Conservation (phyloP, 2,888 invertebrate species). For the Eupithecia insigniata region DNA sequence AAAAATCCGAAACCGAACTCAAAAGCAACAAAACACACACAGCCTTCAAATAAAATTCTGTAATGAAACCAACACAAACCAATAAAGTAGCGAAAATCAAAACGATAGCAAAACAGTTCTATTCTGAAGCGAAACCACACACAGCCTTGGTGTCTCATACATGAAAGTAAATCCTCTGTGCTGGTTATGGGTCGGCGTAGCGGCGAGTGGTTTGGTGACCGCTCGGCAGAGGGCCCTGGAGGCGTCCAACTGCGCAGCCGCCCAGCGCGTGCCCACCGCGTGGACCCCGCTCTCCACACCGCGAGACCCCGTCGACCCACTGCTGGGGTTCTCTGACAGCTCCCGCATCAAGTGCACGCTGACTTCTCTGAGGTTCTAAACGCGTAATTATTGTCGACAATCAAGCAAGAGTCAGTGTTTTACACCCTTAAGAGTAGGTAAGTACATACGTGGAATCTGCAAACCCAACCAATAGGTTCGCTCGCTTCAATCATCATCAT, state of each 20-base stretch:
- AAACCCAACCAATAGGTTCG: too few species aligned
- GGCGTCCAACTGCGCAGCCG: slow-evolving; percentile 91
- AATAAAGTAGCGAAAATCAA: neutral
- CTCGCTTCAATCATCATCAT: too few species aligned
- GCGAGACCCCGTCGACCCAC: slow-evolving; percentile 87
- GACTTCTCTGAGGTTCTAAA: slow-evolving; percentile 91
- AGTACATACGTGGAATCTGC: too few species aligned
- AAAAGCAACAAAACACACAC: slow-evolving; percentile 21
- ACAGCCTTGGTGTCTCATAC: slow-evolving; percentile 70
- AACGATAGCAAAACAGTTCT: neutral
- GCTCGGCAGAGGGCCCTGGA: slow-evolving; percentile 91
- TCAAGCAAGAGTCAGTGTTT: too few species aligned
- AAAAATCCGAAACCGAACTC: slow-evolving; percentile 23
- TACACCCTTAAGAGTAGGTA: too few species aligned
- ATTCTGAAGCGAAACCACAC: neutral
- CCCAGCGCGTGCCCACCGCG: slow-evolving; percentile 91
- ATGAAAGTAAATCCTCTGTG: slow-evolving; percentile 91
- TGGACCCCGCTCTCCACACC: slow-evolving; percentile 85
- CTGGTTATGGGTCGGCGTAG: slow-evolving; percentile 87
- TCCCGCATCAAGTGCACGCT: slow-evolving; percentile 90
- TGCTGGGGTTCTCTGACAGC: slow-evolving; percentile 84
- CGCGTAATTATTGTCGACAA: neutral
- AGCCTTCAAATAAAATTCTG: neutral
- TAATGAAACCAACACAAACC: neutral
- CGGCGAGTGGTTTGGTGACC: slow-evolving; percentile 87